Conservation (phyloP, 23 tunicate genomes). For the Halocynthia roretzi region DNA sequence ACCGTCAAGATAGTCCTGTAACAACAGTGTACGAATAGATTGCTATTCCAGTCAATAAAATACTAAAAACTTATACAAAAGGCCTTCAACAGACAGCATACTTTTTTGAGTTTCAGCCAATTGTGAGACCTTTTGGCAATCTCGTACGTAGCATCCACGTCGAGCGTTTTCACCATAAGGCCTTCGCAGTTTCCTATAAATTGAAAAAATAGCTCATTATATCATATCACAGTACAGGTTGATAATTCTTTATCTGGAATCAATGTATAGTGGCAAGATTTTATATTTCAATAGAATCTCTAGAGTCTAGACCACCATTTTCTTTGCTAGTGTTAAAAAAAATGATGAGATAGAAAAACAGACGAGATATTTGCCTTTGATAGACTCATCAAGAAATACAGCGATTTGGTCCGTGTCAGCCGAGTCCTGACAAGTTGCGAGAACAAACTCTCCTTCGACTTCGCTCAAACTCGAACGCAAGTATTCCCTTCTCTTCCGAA, state of each 20-base stretch:
- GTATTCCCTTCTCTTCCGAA: slow-evolving; percentile 62
- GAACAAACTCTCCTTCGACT: slow-evolving; percentile 69
- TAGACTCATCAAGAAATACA: slow-evolving; percentile 75
- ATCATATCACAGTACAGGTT: not conserved
- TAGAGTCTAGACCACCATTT: not conserved
- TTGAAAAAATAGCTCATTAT: not conserved
- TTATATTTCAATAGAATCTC: not conserved
- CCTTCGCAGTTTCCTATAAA: slow-evolving; percentile 86
- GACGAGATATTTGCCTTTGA: slow-evolving; percentile 29
- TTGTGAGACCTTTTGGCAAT: slow-evolving; percentile 94
- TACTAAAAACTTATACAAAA: not conserved
- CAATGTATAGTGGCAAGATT: not conserved
- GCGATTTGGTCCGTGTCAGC: slow-evolving; percentile 79
- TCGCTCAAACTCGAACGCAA: slow-evolving; percentile 54
- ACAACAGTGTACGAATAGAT: not conserved
- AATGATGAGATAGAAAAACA: not conserved
- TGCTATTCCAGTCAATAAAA: not conserved
- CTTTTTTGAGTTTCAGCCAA: slow-evolving; percentile 99
- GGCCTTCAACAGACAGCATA: not conserved
- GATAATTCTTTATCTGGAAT: not conserved
- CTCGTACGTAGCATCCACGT: slow-evolving; percentile 88
- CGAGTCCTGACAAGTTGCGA: slow-evolving; percentile 82
- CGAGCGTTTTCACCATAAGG: slow-evolving; percentile 93
- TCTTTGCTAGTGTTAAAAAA: not conserved
- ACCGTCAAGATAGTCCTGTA: slow-evolving; percentile 93